Conservation (phyloP, 2,888 invertebrate species). For the Lysandra coridon region DNA sequence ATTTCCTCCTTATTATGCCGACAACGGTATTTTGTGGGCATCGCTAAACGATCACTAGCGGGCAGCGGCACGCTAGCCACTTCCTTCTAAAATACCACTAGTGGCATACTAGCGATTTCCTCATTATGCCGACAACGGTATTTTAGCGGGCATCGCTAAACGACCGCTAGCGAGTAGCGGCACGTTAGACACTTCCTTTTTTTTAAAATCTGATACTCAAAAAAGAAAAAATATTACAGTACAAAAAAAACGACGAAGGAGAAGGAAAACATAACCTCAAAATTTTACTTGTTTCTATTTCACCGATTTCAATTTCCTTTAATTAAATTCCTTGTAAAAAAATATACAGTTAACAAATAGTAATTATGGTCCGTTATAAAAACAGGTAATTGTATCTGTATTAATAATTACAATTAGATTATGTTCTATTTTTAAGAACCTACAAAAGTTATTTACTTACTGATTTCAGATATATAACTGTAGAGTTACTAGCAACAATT, state of each 20-base stretch:
- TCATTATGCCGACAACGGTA: too few species aligned
- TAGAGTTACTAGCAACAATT: conserved; percentile 81
- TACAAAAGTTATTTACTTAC: neutral
- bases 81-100: too few species aligned
- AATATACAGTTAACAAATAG: neutral
- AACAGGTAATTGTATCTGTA: conserved; percentile 72
- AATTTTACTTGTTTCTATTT: neutral
- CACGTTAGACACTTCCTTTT: too few species aligned
- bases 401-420: neutral
- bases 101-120: too few species aligned
- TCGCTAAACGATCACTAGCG: too few species aligned
- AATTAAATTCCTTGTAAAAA: neutral
- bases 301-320: neutral
- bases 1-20: too few species aligned
- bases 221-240: too few species aligned
- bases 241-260: neutral
- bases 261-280: neutral
- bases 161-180: too few species aligned
- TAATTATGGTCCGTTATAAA: conserved; percentile 83
- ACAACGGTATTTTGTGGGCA: too few species aligned
- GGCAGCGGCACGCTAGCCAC: too few species aligned
- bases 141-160: too few species aligned
- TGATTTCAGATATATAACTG: conserved; percentile 82
- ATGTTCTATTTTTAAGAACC: neutral
- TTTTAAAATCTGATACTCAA: too few species aligned